Evolutionary conservation across 2,888 invertebrate genomes (phyloP), one percentile per base, ranked within the genome.

Genomic region (Drosophila atroscutellata): DNA sequence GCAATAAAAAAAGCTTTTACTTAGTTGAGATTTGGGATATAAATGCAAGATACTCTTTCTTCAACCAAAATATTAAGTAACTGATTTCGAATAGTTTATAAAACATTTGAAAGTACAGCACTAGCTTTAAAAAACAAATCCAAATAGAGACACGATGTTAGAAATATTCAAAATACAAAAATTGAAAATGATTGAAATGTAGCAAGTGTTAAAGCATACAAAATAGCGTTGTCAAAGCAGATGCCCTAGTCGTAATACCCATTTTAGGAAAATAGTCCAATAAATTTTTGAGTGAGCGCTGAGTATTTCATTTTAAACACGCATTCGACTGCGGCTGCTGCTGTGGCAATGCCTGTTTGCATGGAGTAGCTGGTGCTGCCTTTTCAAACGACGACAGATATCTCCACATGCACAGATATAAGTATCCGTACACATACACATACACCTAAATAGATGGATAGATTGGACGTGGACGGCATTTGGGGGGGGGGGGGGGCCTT

Each of bases 251-350:
- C 58, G 64, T 34, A 49, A 47, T 72, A 30, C 51, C 61, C 69
- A 45, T 9, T 59, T 50, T 52, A 32, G 52, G 54, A 34, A 50
- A 49, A 61, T 52, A 52, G 66, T 64, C 63, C 63, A 71, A 86
- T 82, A 82, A 59, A 86, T 82, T 73, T 84, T 86, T 86, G 83
- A 86, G 83, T 81, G 86, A 84, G 69, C 82, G 82, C 64, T 60
- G 87, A 82, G 86, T 86, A 87, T 87, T 86, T 86, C 86, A 85
- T 87, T 86, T 87, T 85, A 83, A 87, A 87, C 86, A 86, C 86
- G 86, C 80, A 83, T 86, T 79, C 75, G 64, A 63, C 57, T 75
- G 78, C 65, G 62, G 63, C 74, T 77, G 77, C 62, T 51, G 39
- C 37, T 74, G 77, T 62, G 67, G 72, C 32, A 30, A 50, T 55